These are phyloP conservation scores for Acanthornis magna DNA, from an alignment of 2,797 vertebrate genomes.

Conservation along the genomic window DNA sequence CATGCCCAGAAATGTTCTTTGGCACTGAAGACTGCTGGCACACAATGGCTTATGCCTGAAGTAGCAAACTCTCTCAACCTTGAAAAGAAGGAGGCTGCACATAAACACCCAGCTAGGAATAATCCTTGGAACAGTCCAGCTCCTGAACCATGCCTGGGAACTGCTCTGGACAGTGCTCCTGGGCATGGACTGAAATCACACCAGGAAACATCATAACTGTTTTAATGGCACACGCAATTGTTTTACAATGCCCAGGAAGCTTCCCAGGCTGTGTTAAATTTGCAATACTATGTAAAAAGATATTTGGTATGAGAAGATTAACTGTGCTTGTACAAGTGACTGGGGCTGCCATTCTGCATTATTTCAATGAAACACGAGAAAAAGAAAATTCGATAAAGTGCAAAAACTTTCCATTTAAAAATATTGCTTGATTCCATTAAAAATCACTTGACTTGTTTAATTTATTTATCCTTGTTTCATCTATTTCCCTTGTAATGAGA, in stretches of 20 bases:
- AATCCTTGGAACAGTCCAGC: not conserved
- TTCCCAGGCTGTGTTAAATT: not conserved
- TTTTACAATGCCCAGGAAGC: not conserved
- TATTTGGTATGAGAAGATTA: not conserved
- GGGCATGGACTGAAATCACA: not conserved
- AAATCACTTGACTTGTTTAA: not conserved
- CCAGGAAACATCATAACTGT: not conserved
- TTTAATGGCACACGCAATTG: not conserved
- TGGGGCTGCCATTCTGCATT: not conserved
- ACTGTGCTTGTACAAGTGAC: not conserved
- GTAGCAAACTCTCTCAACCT: not conserved
- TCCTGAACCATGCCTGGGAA: not conserved
- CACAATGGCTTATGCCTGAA: not conserved
- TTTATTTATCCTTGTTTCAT: not conserved
- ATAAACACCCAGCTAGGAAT: not conserved
- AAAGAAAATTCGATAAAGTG: not conserved
- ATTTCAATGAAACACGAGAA: not conserved
- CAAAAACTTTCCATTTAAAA: not conserved
- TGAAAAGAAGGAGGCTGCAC: slow-evolving; percentile 9
- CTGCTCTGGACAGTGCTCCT: not conserved
- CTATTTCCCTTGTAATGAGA: not conserved
- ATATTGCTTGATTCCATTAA: not conserved
- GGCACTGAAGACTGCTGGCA: not conserved
- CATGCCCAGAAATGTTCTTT: not conserved
- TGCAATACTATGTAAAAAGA: not conserved